phyloP scores from a whole-genome alignment of 1,140 invertebrate species.

The Bathynomus jamesi region DNA sequence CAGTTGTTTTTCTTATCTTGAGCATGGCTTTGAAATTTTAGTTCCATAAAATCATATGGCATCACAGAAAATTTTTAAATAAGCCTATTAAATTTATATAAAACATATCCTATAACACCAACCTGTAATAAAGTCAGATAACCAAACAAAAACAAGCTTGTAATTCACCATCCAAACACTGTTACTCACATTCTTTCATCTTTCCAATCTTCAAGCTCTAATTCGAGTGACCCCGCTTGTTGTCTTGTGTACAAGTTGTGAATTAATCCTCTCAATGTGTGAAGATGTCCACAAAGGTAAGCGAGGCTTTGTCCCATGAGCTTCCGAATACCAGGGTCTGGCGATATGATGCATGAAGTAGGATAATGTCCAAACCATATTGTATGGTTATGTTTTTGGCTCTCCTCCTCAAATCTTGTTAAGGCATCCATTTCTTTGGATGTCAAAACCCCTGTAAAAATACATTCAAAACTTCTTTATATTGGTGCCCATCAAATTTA shows the following conservation, averaged over 20 bases:
- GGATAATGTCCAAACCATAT: constrained; percentile 92
- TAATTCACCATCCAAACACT: constrained; percentile 57
- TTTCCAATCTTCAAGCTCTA: constrained; percentile 91
- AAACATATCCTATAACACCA: too few relatives aligned
- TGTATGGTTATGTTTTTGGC: constrained; percentile 49
- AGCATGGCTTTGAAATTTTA: too few relatives aligned
- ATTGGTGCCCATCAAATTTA: too few relatives aligned
- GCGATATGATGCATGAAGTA: constrained; percentile 63
- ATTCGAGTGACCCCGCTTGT: constrained; percentile 70
- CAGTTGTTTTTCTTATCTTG: too few relatives aligned
- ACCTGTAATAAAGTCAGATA: too few relatives aligned
- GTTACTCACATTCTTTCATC: constrained; percentile 69
- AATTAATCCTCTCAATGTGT: constrained; percentile 67
- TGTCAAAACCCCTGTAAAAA: constrained; percentile 20
- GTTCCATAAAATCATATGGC: too few relatives aligned
- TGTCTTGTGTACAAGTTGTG: constrained; percentile 82
- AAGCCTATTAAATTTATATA: too few relatives aligned
- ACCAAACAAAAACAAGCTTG: too few relatives aligned
- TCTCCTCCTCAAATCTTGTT: constrained; percentile 23
- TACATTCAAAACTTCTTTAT: neutral
- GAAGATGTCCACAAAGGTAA: constrained; percentile 90
- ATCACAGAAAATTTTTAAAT: too few relatives aligned
- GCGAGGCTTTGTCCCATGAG: constrained; percentile 54
- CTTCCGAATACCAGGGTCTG: constrained; percentile 42
- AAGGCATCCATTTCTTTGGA: constrained; percentile 44